Base-by-base conservation (phyloP, 2,888 invertebrate species). In the Pyrocoelia pectoralis region DNA sequence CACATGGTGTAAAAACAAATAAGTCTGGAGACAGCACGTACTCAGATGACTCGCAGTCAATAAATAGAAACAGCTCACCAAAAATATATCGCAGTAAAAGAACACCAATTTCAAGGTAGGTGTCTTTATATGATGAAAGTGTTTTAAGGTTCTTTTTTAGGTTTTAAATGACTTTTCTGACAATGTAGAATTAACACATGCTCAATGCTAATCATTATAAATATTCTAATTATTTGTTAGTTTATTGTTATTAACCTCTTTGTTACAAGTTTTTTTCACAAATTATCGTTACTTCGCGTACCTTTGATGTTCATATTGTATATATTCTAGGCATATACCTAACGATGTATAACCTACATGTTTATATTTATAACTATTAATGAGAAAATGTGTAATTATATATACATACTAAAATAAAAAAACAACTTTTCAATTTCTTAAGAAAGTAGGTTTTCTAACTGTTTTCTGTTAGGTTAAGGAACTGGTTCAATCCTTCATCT, bases 1-100 rank as follows among this genome's bases (percentile, higher is more conserved):
- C 90, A 19, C 86, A 89, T 71, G 89, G 90, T n/a, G 81, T 84
- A 9, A 80, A 80, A 67, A 78, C 78, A 53, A 78, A 79, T 14
- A 79, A 78, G 70, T 84, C 84, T 0, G 83, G 86, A 70, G 82
- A 82, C 46, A 85, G 84, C 73, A 85, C 85, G 52, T 83, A 84
- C 74, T 84, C 85, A 43, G 85, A 85, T 73, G 79, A 85, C 63
- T 85, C 84, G 2, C 75, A 73, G 59, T 55, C 71, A 33, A 73
- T 68, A 57, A 64, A 51, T 24, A 56, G 72, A 50, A 76, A 73
- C 55, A 70, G 74, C 61, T 76, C 76, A 13, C 77, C 76, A 38
- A 72, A 74, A 65, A 69, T 72, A 58, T 74, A 74, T 65, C 68
- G 69, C 51, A 75, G 68, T 57, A 72, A 72, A 68, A 71, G 72